Evolutionary conservation across 2,888 invertebrate species (phyloP).

Genomic region (Oscheius sp.): DNA sequence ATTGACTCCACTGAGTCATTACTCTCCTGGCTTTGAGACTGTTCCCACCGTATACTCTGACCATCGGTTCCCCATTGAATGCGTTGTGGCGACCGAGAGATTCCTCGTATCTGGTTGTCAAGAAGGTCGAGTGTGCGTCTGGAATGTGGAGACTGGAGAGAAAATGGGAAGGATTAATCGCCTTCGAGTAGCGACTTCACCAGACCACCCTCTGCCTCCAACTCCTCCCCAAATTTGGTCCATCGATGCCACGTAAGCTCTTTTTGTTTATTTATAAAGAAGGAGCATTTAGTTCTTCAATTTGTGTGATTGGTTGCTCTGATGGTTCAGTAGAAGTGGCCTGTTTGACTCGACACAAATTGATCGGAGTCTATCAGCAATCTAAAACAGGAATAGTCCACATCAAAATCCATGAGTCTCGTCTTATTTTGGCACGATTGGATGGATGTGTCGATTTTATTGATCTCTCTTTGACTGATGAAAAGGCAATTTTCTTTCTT

Average conservation of each 20-base stretch:
- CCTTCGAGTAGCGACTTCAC: slow-evolving; percentile 3
- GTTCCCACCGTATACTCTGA: slow-evolving; percentile 52
- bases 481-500: neutral
- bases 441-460: slow-evolving; percentile 62
- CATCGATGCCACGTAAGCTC: slow-evolving; percentile 35
- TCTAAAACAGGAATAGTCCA: slow-evolving; percentile 35
- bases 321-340: slow-evolving; percentile 63
- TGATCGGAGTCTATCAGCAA: slow-evolving; percentile 44
- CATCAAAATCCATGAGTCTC: slow-evolving; percentile 27
- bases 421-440: slow-evolving; percentile 54
- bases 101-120: slow-evolving; percentile 55
- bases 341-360: slow-evolving; percentile 41
- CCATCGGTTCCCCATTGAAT: slow-evolving; percentile 60
- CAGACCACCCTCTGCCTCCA: slow-evolving; percentile 18
- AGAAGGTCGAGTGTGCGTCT: slow-evolving; percentile 54
- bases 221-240: slow-evolving; percentile 47
- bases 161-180: slow-evolving; percentile 23
- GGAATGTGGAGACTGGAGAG: slow-evolving; percentile 51
- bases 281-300: slow-evolving; percentile 36
- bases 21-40: slow-evolving; percentile 19
- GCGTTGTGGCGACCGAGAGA: neutral
- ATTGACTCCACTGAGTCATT: slow-evolving; percentile 2
- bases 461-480: slow-evolving; percentile 32
- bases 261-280: neutral
- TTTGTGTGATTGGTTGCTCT: slow-evolving; percentile 55